Base-by-base conservation (phyloP, 1,140 invertebrate species). In the Caligus rogercresseyi region DNA sequence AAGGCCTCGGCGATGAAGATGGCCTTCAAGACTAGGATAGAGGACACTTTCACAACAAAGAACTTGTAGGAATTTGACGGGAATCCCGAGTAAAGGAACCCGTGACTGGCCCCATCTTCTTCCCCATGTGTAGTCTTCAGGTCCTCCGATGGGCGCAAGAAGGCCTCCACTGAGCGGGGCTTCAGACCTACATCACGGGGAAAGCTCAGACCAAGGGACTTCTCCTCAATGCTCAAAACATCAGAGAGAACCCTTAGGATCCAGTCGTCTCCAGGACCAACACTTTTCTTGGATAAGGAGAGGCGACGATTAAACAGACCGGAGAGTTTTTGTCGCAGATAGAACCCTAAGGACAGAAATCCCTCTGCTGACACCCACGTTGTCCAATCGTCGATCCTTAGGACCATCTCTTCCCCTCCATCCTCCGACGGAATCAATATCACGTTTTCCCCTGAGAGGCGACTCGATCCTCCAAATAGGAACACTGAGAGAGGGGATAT, bases 401-500 rank as follows among this genome's bases (percentile, higher is more conserved):
- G n/a, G n/a, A n/a, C n/a, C n/a, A n/a, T n/a, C n/a, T n/a, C n/a
- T n/a, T n/a, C n/a, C n/a, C n/a, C n/a, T n/a, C n/a, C n/a, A n/a
- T n/a, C n/a, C n/a, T n/a, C n/a, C n/a, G n/a, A n/a, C n/a, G n/a
- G 31, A 43, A n/a, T 43, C 31, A 43, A n/a, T 11, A 43, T 43
- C 31, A 43, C 31, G 16, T 77, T 74, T 68, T 83, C 80, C 66
- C 76, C 72, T 1, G 79, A 79, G 54, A 88, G 76, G 69, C 81
- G 75, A 56, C 78, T 73, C 0, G 84, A 83, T 25, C 86, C 86
- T 57, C 81, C 81, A 70, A 89, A 87, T 19, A 89, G 68, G 11
- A 83, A 84, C 18, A 94, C 81, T 1, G 85, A 83, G 13, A 90
- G 71, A 0, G 88, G 81, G 56, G 84, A 83, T 1, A 92, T 79